phyloP scores from a whole-genome alignment of 1,140 invertebrate species.

The Solen grandis region DNA sequence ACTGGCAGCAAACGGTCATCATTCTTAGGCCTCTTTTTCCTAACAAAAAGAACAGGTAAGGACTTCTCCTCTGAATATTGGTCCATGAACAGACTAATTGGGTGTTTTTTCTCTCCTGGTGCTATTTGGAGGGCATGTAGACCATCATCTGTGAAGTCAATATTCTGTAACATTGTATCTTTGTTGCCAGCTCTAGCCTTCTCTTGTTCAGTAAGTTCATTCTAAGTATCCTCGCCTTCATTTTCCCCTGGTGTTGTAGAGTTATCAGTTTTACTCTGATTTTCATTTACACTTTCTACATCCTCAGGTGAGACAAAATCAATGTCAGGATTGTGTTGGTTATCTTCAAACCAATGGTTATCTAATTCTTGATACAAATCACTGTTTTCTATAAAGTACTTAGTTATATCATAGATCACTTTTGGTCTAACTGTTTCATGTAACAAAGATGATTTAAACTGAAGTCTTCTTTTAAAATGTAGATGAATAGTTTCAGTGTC shows the following conservation, averaged over 20 bases:
- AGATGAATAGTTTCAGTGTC: constrained; percentile 52
- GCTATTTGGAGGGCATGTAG: constrained; percentile 53
- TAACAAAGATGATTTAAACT: constrained; percentile 15
- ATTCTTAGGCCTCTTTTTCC: constrained; percentile 39
- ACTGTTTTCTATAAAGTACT: constrained; percentile 58
- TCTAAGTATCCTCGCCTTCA: constrained; percentile 27
- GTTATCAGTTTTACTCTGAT: background rate
- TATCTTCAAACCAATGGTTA: constrained; percentile 10
- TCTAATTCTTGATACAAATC: constrained; percentile 50
- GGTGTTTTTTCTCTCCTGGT: no score
- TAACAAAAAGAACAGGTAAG: constrained; percentile 56
- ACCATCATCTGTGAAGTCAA: constrained; percentile 55
- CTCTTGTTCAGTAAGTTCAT: constrained; percentile 42
- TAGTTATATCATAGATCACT: constrained; percentile 52
- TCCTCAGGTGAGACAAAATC: constrained; percentile 13
- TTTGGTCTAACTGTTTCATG: constrained; percentile 55
- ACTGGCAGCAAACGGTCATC: constrained; percentile 18
- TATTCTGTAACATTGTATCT: constrained; percentile 41
- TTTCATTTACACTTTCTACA: background rate
- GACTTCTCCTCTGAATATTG: constrained; percentile 56
- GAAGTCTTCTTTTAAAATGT: constrained; percentile 27
- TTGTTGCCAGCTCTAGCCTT: no score
- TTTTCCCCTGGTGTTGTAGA: background rate
- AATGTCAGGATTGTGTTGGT: constrained; percentile 3
- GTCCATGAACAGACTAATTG: constrained; percentile 55